Evolutionary conservation across 1,140 invertebrate species (phyloP).

Genomic region (Pseudomyrmex concolor): DNA sequence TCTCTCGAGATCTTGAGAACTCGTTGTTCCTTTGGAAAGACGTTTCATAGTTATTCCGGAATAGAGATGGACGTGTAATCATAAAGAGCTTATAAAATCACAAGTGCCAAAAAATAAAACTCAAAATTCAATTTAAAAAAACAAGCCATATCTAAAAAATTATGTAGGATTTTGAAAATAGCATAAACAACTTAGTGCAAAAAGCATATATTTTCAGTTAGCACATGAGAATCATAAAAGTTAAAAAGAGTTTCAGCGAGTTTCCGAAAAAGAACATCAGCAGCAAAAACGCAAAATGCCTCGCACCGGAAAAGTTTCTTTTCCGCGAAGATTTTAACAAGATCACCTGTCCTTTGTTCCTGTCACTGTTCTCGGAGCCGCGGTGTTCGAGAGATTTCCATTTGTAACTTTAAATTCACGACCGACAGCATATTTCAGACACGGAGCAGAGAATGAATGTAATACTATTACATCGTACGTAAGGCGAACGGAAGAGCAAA

Average conservation of each 20-base stretch:
- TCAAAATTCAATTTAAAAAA: constrained; percentile 7
- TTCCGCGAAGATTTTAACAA: constrained; percentile 31
- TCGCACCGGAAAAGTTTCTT: constrained; percentile 31
- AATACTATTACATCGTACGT: constrained; percentile 46
- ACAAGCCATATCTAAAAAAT: too few relatives aligned
- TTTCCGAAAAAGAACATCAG: not conserved
- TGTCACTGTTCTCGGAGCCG: constrained; percentile 5
- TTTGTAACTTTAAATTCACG: constrained; percentile 58
- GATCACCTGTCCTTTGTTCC: constrained; percentile 39
- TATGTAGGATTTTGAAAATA: too few relatives aligned
- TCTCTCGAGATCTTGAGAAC: not conserved
- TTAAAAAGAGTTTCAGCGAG: not conserved
- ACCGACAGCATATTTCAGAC: constrained; percentile 54
- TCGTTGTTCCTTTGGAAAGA: constrained; percentile 4
- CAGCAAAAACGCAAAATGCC: not conserved
- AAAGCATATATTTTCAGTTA: not conserved
- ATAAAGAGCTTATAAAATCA: not conserved
- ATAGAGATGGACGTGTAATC: too few relatives aligned
- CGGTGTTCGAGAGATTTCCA: constrained; percentile 26
- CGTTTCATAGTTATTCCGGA: not conserved
- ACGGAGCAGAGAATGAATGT: constrained; percentile 33
- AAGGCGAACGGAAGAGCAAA: constrained; percentile 21
- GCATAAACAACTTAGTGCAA: too few relatives aligned
- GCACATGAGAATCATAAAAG: constrained; percentile 3
- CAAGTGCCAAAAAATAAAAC: not conserved